phyloP scores from a whole-genome alignment of 2,113 vertebrate species.

The Myodes glareolus region DNA sequence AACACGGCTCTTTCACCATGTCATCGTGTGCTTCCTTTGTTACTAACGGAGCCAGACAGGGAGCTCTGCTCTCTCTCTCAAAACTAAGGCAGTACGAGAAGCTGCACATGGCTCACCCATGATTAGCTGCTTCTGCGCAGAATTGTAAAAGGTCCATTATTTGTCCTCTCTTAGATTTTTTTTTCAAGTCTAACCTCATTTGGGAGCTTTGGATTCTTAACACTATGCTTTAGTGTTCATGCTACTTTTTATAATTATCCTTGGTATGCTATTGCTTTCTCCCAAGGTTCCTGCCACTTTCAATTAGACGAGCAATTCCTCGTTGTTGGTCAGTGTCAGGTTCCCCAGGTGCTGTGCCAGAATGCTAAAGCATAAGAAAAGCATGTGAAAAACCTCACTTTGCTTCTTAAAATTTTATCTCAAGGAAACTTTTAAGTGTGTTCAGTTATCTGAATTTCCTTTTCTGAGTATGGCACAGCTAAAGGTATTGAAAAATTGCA shows the following conservation, averaged over 20 bases:
- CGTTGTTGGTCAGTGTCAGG: conserved; percentile 74
- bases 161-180: conserved; percentile 52
- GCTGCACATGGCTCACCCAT: neutral
- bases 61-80: conserved; percentile 22
- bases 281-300: conserved; percentile 77
- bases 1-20: neutral
- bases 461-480: conserved; percentile 17
- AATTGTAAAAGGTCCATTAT: conserved; percentile 57
- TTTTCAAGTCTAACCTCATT: conserved; percentile 69
- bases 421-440: conserved; percentile 60
- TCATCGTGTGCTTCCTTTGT: conserved; percentile 38
- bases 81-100: neutral
- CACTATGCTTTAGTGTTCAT: conserved; percentile 63
- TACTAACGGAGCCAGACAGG: conserved; percentile 6
- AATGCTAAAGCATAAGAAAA: conserved; percentile 69
- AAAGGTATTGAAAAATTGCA: neutral
- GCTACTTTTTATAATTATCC: conserved; percentile 77
- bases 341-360: conserved; percentile 51
- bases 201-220: conserved; percentile 67
- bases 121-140: conserved; percentile 22
- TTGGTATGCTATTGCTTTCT: conserved; percentile 71
- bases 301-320: conserved; percentile 78
- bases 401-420: conserved; percentile 34
- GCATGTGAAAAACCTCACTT: conserved; percentile 52
- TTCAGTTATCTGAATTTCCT: conserved; percentile 53